Evolutionary conservation across 2,797 vertebrate species (phyloP).

Genomic region (Coregonus ussuriensis): DNA sequence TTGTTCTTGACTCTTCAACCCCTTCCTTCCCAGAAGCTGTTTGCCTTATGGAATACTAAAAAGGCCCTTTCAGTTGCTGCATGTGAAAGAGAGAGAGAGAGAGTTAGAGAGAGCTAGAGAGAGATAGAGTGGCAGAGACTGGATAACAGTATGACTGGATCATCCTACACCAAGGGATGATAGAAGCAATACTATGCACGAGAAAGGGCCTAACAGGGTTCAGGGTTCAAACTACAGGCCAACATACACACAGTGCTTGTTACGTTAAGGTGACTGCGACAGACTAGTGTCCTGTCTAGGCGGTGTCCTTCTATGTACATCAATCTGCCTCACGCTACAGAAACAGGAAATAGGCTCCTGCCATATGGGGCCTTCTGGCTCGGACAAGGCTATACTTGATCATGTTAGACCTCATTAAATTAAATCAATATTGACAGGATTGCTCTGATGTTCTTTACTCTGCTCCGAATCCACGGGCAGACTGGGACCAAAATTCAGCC

Average conservation of each 20-base stretch:
- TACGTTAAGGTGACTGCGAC: not conserved
- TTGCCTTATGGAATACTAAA: not conserved
- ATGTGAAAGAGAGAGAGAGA: constrained; percentile 14
- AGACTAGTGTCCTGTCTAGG: not conserved
- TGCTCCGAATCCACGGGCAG: not conserved
- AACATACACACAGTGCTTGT: not conserved
- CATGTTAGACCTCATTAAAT: constrained; percentile 2
- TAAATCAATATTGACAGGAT: constrained; percentile 38
- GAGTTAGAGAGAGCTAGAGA: not conserved
- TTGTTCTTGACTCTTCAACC: not conserved
- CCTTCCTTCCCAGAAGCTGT: not conserved
- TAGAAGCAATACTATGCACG: not conserved
- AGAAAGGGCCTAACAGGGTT: not conserved
- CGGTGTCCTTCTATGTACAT: not conserved
- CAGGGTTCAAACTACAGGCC: not conserved
- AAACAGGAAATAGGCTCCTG: not conserved
- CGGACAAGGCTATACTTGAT: constrained; percentile 4
- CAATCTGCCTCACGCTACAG: not conserved
- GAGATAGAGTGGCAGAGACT: constrained; percentile 16
- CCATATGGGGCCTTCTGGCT: not conserved
- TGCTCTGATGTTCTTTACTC: constrained; percentile 26
- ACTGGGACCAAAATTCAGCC: too few species aligned
- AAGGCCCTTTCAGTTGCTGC: not conserved
- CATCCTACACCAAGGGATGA: not conserved
- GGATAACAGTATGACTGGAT: constrained; percentile 10